Evolutionary conservation across 1,140 invertebrate species (phyloP).

Genomic region (Drosophila repleta): DNA sequence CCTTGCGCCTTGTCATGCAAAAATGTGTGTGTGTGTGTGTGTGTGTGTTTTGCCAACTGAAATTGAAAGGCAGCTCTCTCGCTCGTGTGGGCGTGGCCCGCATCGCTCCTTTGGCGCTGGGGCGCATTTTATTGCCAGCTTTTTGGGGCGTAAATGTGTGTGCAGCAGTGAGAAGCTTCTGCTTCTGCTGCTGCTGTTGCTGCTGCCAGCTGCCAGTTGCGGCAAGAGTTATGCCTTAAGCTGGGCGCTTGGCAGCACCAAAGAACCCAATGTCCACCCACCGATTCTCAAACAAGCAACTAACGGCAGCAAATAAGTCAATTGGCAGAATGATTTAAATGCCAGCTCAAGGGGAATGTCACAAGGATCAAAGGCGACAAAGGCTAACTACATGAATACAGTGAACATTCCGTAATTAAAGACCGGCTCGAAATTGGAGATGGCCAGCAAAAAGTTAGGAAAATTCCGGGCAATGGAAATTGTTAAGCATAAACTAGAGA

Average conservation of each 20-base stretch:
- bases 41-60: conserved; percentile 27
- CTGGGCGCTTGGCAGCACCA: not conserved
- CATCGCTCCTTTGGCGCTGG: conserved; percentile 21
- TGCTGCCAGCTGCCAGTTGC: conserved; percentile 39
- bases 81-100: conserved; percentile 55
- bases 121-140: conserved; percentile 43
- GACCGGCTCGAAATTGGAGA: not conserved
- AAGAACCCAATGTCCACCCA: not conserved
- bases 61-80: conserved; percentile 59
- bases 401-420: not conserved
- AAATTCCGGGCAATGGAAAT: no score
- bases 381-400: not conserved
- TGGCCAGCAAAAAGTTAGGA: not conserved
- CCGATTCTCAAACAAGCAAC: not conserved
- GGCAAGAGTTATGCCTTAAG: conserved; percentile 44
- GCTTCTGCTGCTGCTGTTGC: no score
- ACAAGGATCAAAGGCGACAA: not conserved
- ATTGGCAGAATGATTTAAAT: conserved; percentile 10
- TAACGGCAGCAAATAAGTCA: conserved; percentile 12
- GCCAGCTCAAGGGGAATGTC: conserved; percentile 2
- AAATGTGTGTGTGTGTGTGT: conserved; percentile 20
- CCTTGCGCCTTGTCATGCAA: conserved; percentile 45
- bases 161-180: conserved; percentile 27
- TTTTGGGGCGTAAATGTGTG: conserved; percentile 55
- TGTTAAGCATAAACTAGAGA: no score